Conservation (phyloP, 2,797 vertebrate genomes). For the Margarornis squamiger region DNA sequence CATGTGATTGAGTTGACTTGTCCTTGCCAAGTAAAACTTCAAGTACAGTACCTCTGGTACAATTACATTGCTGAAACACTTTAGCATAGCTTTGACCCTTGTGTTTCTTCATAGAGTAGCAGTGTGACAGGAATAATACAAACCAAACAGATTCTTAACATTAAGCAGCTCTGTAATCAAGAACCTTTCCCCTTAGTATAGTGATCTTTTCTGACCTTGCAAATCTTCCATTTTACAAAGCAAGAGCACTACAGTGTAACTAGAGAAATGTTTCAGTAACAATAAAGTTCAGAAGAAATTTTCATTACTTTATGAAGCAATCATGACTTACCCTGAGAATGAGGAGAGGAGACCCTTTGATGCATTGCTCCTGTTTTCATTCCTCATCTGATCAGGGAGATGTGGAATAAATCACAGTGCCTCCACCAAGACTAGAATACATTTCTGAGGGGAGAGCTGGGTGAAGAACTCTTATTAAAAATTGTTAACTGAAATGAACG, state of each 20-base stretch:
- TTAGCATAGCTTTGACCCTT: not conserved
- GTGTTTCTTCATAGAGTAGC: not conserved
- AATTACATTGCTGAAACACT: not conserved
- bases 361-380: constrained; percentile 24
- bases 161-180: not conserved
- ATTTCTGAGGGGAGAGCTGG: not conserved
- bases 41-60: not conserved
- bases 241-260: not conserved
- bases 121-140: not conserved
- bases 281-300: not conserved
- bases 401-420: constrained; percentile 35
- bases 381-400: not conserved
- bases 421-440: constrained; percentile 19
- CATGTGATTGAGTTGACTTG: not conserved
- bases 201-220: not conserved
- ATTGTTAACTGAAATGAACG: constrained; percentile 2
- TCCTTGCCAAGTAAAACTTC: not conserved
- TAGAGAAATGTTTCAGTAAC: not conserved
- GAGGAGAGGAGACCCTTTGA: constrained; percentile 2
- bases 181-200: not conserved
- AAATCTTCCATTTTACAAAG: not conserved
- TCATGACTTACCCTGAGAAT: not conserved
- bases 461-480: constrained; percentile 32
- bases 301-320: not conserved
- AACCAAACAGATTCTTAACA: rapidly evolving